Evolutionary conservation across 2,113 vertebrate genomes (phyloP), one percentile per base, ranked within the genome.

Genomic region (Spea bombifrons): DNA sequence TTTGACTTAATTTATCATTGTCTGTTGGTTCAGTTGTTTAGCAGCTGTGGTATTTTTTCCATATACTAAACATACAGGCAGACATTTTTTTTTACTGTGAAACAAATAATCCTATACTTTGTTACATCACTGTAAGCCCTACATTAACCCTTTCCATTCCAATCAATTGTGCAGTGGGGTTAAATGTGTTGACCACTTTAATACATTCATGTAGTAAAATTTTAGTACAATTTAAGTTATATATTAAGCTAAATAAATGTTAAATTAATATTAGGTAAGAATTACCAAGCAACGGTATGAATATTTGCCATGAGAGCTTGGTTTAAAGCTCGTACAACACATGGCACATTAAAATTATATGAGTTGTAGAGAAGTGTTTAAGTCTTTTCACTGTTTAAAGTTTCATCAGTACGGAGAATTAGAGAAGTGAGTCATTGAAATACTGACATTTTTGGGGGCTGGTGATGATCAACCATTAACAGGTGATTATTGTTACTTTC

Each of bases 11-110:
- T 80, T 74, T 68, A 74, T 74, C 64, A 50, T 8, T 80, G 78
- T 80, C 71, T 80, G 65, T 68, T 80, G 78, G 64, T 74, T 80
- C 78, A 73, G 45, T 74, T 66, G 52, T 73, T 80, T 74, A 57
- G 65, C 65, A 80, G 78, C 71, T 80, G 78, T 48, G 30, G 45
- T 59, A 10, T 30, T 80, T 64, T 74, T 74, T 50, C 71, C 65
- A 64, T 68, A 30, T 64, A 61, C 53, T 13, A 61, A 43, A 61
- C 46, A 68, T n/a, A 49, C n/a, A 73, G 66, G 43, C 71, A 57
- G 68, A 74, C 44, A 74, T 49, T 48, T 73, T 59, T 50, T 9
- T 66, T 59, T 80, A 16, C 44, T 2, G 16, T 74, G 16, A 61
- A 49, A 6, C 78, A 74, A 80, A 74, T 43, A 66, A 59, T 73